Evolutionary conservation across 2,113 vertebrate genomes (phyloP), one percentile per base, ranked within the genome.

Genomic region (Strix aluco): DNA sequence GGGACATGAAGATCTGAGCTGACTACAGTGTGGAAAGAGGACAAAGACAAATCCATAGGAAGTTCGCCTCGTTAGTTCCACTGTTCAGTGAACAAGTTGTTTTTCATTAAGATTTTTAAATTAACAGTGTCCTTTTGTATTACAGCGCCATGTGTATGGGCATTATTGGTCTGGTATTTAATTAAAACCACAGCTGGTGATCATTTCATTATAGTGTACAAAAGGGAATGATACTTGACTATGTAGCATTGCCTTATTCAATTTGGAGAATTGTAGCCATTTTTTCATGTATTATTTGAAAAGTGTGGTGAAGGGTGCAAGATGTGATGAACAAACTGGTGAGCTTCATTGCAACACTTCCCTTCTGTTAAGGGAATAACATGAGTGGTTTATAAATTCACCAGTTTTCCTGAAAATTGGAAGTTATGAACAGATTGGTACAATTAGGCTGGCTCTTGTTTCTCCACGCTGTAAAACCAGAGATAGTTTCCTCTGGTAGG

Each of bases 121-220:
- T 94, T 86, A 77, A 38, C 5, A 1, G 17, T 86, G 62, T 80
- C 78, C 20, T 85, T 81, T 87, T 88, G 17, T 89, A 34, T 73
- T 87, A 54, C 19, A 19, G 34, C 10, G 2, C 36, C 34, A 54
- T 77, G 62, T 72, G 52, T 82, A 36, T 72, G 70, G 72, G 29
- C 36, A 19, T 93, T 96, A 36, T 40, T 90, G 54, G 20, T 57
- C 36, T 82, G 52, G 29, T 70, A n/a, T 81, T 94, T 94, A 77
- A 90, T 93, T 93, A 88, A 75, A 91, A 80, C 16, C 51, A 36
- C 73, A 88, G 87, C 66, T 94, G 70, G 49, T 80, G 66, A 72
- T 82, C 30, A 73, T 90, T 73, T 81, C 81, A 87, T 86, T 94
- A 55, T 30, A 27, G 14, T 29, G 32, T 69, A 58, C 1, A 2